These are phyloP conservation scores for Argyresthia goedartella DNA, from an alignment of 2,888 invertebrate species.

Conservation along the genomic window DNA sequence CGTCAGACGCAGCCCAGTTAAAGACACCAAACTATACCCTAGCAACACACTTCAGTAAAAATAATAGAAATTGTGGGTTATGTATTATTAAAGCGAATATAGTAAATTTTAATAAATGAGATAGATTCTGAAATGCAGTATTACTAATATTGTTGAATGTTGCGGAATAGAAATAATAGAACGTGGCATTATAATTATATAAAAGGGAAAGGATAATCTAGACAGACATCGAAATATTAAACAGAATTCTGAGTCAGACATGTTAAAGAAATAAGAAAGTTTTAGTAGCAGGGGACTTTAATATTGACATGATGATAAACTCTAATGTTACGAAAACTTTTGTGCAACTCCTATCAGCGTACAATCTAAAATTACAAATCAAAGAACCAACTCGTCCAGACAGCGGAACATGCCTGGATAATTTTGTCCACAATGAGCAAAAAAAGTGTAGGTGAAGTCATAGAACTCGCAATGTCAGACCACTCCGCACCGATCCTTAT, in stretches of 20 bases:
- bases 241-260: too few species aligned
- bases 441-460: too few species aligned
- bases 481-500: too few species aligned
- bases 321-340: not conserved
- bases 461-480: too few species aligned
- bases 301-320: not conserved
- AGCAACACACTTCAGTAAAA: not conserved
- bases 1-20: slow-evolving; percentile 1
- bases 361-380: not conserved
- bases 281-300: too few species aligned
- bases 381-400: not conserved
- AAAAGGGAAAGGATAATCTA: too few species aligned
- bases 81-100: not conserved
- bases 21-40: not conserved
- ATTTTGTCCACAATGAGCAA: too few species aligned
- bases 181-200: too few species aligned
- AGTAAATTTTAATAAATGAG: not conserved
- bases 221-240: too few species aligned
- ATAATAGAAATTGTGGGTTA: not conserved
- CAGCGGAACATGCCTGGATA: too few species aligned
- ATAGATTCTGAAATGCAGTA: not conserved
- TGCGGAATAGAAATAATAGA: too few species aligned
- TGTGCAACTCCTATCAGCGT: not conserved
- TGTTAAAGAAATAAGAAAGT: too few species aligned
- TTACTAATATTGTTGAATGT: slow-evolving; percentile 7